phyloP scores from a whole-genome alignment of 2,888 invertebrate genomes.

The Antitype chi region DNA sequence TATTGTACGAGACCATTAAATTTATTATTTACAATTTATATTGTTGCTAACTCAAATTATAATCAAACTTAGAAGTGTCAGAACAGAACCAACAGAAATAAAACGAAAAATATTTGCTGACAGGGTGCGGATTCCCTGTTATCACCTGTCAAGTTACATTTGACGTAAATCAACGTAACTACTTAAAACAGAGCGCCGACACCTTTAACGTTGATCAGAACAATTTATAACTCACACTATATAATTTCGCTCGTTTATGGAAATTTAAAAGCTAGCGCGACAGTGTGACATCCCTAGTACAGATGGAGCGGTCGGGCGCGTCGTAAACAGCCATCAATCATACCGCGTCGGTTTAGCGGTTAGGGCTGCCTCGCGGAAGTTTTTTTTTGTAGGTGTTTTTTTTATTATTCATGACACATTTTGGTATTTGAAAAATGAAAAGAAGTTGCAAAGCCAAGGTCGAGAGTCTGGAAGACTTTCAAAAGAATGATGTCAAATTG shows the following conservation, averaged over 20 bases:
- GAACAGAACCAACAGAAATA: not conserved
- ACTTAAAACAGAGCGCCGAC: slow-evolving; percentile 23
- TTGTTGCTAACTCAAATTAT: not conserved
- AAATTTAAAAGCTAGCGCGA: slow-evolving; percentile 62
- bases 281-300: slow-evolving; percentile 56
- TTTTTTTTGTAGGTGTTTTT: slow-evolving; percentile 58
- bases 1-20: not conserved
- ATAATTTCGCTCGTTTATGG: slow-evolving; percentile 64
- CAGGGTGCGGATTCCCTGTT: not conserved
- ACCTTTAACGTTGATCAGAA: slow-evolving; percentile 34
- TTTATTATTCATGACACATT: slow-evolving; percentile 56
- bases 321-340: slow-evolving; percentile 67
- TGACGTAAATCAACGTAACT: not conserved
- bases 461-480: slow-evolving; percentile 16
- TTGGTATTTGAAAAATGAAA: slow-evolving; percentile 39
- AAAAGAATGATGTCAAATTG: slow-evolving; percentile 22
- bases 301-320: slow-evolving; percentile 62
- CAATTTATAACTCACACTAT: slow-evolving; percentile 53
- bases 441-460: slow-evolving; percentile 45
- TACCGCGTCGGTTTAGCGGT: slow-evolving; percentile 47
- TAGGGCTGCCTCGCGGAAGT: slow-evolving; percentile 56
- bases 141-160: slow-evolving; percentile 10
- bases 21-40: too few relatives aligned
- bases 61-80: not conserved
- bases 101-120: slow-evolving; percentile 1